Percentiles rank a stretch among this genome's conserved stretches.
These are phyloP conservation scores for Drosophila navojoa DNA, from an alignment of 1,140 invertebrate species.

Conservation along the genomic window DNA sequence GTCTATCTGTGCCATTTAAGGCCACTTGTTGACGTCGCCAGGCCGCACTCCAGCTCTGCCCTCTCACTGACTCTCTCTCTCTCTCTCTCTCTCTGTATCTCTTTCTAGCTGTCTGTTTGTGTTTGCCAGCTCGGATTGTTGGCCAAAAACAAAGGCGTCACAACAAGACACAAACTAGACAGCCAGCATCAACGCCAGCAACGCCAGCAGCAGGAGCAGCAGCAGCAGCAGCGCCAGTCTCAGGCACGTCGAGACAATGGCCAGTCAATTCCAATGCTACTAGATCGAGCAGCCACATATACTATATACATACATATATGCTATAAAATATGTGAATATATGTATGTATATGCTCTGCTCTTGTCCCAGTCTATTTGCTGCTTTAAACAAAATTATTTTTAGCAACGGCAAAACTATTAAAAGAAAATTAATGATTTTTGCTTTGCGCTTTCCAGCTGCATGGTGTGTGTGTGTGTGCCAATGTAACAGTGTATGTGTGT, in stretches of 20 bases:
- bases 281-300: slow-evolving; percentile 19
- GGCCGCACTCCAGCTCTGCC: background rate
- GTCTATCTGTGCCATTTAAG: slow-evolving; percentile 31
- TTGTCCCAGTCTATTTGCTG: slow-evolving; percentile 52
- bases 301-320: slow-evolving; percentile 5
- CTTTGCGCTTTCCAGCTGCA: slow-evolving; percentile 58
- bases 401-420: slow-evolving; percentile 69
- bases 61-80: background rate
- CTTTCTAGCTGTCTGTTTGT: slow-evolving; percentile 14
- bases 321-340: no score
- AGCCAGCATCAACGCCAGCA: slow-evolving; percentile 30
- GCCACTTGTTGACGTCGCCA: slow-evolving; percentile 40
- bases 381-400: slow-evolving; percentile 75
- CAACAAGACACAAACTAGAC: slow-evolving; percentile 73
- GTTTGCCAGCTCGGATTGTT: slow-evolving; percentile 54
- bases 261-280: slow-evolving; percentile 36
- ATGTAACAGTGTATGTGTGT: background rate
- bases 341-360: slow-evolving; percentile 6
- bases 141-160: slow-evolving; percentile 71
- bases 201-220: background rate
- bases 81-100: slow-evolving; percentile 8
- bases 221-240: slow-evolving; percentile 16
- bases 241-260: slow-evolving; percentile 34
- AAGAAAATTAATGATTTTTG: slow-evolving; percentile 76
- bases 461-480: background rate